Conservation (phyloP, 2,797 vertebrate genomes). For the Scolopax bukidnonensis region DNA sequence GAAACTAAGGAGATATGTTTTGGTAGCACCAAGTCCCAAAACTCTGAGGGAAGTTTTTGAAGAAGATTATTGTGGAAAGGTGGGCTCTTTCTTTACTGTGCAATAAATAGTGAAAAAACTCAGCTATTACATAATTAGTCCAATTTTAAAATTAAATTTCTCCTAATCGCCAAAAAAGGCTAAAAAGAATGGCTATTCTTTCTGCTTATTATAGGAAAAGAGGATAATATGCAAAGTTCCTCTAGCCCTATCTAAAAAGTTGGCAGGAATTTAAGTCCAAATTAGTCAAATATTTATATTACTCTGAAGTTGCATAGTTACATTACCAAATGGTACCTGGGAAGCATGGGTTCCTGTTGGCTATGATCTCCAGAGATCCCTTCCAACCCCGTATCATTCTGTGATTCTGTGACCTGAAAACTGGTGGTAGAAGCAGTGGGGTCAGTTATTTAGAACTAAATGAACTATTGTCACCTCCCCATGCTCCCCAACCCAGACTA, state of each 20-base stretch:
- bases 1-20: neutral
- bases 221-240: neutral
- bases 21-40: neutral
- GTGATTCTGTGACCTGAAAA: neutral
- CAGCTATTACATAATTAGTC: neutral
- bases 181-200: neutral
- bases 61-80: neutral
- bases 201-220: neutral
- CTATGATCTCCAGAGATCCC: no score
- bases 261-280: neutral
- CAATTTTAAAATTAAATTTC: neutral
- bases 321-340: neutral
- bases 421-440: neutral
- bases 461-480: no score
- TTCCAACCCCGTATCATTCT: no score
- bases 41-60: neutral
- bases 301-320: neutral
- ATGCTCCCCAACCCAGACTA: neutral
- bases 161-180: neutral
- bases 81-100: neutral
- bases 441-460: neutral
- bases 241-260: neutral
- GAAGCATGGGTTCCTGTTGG: neutral
- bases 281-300: neutral
- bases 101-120: neutral